Conservation (phyloP, 2,888 invertebrate genomes). For the Papilio gigon region DNA sequence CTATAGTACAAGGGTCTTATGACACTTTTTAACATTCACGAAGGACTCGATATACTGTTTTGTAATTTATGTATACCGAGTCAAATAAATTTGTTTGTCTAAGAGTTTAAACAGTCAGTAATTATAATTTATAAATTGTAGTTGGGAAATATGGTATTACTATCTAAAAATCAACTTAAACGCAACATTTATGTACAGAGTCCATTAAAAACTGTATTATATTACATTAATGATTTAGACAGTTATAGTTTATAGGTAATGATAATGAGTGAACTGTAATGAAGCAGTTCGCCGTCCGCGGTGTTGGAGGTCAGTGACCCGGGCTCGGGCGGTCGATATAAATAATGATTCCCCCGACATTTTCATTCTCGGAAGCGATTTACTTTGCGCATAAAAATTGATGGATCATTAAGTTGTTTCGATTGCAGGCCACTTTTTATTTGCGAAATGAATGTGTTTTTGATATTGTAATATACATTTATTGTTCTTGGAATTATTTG, state of each 20-base stretch:
- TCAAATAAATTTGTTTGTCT: too few species aligned
- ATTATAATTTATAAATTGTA: too few species aligned
- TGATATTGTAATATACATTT: slow-evolving; percentile 27
- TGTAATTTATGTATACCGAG: too few species aligned
- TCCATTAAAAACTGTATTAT: background rate
- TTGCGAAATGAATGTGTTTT: slow-evolving; percentile 4
- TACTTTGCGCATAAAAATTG: slow-evolving; percentile 39
- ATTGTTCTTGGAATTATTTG: slow-evolving; percentile 9
- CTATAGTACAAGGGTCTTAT: too few species aligned
- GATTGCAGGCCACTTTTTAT: slow-evolving; percentile 30
- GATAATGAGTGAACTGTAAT: background rate
- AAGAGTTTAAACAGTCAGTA: too few species aligned
- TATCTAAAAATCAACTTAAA: background rate
- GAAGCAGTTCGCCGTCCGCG: slow-evolving; percentile 10
- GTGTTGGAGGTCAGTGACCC: slow-evolving; percentile 30
- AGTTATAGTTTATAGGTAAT: too few species aligned
- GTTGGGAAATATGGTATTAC: background rate
- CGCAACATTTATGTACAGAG: background rate
- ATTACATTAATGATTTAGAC: too few species aligned
- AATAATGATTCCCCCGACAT: slow-evolving; percentile 33
- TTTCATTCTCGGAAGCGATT: slow-evolving; percentile 45
- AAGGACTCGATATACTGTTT: too few species aligned
- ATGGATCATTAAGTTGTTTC: slow-evolving; percentile 41
- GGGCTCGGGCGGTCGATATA: slow-evolving; percentile 31
- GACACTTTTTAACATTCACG: too few species aligned